phyloP scores from a whole-genome alignment of 2,797 vertebrate species.

The Brotula barbata region DNA sequence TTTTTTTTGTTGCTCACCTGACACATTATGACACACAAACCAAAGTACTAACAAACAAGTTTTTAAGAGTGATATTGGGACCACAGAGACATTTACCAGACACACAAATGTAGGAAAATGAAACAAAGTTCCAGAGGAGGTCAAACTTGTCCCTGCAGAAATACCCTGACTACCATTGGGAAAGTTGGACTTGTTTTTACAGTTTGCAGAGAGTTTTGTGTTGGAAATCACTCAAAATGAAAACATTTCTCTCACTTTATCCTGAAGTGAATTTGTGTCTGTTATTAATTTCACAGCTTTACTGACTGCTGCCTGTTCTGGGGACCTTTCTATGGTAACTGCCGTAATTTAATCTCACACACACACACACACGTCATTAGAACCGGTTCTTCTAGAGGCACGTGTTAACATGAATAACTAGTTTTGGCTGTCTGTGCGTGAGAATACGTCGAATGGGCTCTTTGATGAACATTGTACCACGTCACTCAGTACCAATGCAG shows the following conservation, averaged over 20 bases:
- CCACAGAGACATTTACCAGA: background rate
- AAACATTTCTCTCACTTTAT: too few relatives aligned
- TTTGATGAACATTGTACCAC: background rate
- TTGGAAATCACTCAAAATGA: too few relatives aligned
- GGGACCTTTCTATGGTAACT: conserved; percentile 68
- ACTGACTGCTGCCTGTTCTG: conserved; percentile 76
- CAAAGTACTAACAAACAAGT: background rate
- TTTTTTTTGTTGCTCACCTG: too few relatives aligned
- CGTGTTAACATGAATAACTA: background rate
- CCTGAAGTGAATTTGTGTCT: background rate
- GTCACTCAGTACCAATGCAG: too few relatives aligned
- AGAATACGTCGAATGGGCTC: too few relatives aligned
- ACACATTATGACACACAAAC: too few relatives aligned
- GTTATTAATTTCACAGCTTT: conserved; percentile 61
- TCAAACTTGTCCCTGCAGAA: background rate
- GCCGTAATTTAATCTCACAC: background rate
- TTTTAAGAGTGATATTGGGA: background rate
- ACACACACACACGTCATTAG: background rate
- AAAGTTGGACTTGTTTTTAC: background rate
- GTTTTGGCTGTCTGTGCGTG: background rate
- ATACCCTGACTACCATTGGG: background rate
- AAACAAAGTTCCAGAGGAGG: conserved; percentile 12
- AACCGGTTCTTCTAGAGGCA: background rate
- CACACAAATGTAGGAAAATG: background rate
- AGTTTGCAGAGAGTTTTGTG: too few relatives aligned